Percentiles rank a stretch among this genome's conserved stretches.
These are phyloP conservation scores for Iselma pallidipennis DNA, from an alignment of 2,888 invertebrate species.

Conservation along the genomic window DNA sequence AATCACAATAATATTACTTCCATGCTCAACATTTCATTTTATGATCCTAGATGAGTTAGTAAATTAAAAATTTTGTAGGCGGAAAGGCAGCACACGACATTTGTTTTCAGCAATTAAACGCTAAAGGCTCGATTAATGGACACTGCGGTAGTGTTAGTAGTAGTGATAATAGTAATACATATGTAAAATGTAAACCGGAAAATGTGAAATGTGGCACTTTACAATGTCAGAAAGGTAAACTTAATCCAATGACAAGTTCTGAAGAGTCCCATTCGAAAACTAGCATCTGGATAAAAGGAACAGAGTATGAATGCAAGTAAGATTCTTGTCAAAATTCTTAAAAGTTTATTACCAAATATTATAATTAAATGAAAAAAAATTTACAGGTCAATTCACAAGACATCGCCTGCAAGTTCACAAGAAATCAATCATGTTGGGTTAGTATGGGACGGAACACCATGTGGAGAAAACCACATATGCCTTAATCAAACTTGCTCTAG, in stretches of 20 bases:
- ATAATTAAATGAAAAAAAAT: no score
- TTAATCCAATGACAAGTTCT: constrained; percentile 12
- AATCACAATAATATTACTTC: not conserved
- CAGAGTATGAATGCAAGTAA: constrained; percentile 97
- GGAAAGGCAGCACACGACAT: constrained; percentile 80
- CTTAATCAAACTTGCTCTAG: constrained; percentile 91
- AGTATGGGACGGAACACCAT: constrained; percentile 92
- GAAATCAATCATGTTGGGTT: constrained; percentile 70
- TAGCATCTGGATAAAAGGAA: constrained; percentile 84
- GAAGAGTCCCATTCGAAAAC: constrained; percentile 83
- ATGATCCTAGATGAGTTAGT: no score
- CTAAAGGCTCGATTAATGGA: constrained; percentile 92
- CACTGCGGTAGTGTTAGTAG: constrained; percentile 86
- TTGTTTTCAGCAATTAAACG: constrained; percentile 95
- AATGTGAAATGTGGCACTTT: constrained; percentile 93
- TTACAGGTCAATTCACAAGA: constrained; percentile 59
- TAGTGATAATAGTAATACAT: constrained; percentile 62
- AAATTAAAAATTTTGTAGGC: constrained; percentile 46
- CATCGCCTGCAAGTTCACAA: constrained; percentile 69
- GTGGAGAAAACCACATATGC: constrained; percentile 91
- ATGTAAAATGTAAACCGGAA: constrained; percentile 77
- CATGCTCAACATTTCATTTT: not conserved
- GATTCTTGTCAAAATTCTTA: constrained; percentile 50
- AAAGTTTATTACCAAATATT: no score
- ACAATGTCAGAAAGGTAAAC: constrained; percentile 87